Conservation (phyloP, 2,888 invertebrate species). For the Rhagophthalmus giganteus region DNA sequence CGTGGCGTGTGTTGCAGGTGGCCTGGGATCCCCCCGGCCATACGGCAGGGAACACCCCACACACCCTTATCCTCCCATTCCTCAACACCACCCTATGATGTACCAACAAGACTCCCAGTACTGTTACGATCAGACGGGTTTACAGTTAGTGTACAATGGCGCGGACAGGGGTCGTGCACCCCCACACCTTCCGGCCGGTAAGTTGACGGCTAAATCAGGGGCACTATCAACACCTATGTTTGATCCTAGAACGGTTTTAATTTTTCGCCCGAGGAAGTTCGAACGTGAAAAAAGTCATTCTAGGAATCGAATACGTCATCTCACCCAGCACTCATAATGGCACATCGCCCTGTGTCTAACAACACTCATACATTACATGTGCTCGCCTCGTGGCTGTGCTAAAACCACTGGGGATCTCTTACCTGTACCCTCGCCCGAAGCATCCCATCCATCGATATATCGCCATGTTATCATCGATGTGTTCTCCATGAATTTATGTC, state of each 20-base stretch:
- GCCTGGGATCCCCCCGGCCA: slow-evolving; percentile 62
- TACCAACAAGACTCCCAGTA: slow-evolving; percentile 60
- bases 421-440: slow-evolving; percentile 29
- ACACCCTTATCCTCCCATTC: slow-evolving; percentile 50
- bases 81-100: slow-evolving; percentile 59
- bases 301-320: slow-evolving; percentile 27
- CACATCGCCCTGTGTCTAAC: slow-evolving; percentile 54
- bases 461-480: slow-evolving; percentile 43
- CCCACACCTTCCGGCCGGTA: slow-evolving; percentile 57
- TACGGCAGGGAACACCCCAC: slow-evolving; percentile 58
- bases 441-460: slow-evolving; percentile 33
- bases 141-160: slow-evolving; percentile 55
- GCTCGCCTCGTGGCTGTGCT: slow-evolving; percentile 55
- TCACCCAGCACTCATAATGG: slow-evolving; percentile 51
- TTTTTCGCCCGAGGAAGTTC: too few species aligned
- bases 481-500: slow-evolving; percentile 26
- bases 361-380: slow-evolving; percentile 53
- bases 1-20: slow-evolving; percentile 61
- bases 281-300: slow-evolving; percentile 19
- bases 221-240: slow-evolving; percentile 35
- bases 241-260: slow-evolving; percentile 33
- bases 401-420: slow-evolving; percentile 49
- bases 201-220: slow-evolving; percentile 48
- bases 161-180: slow-evolving; percentile 54
- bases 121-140: slow-evolving; percentile 63